Percentiles rank a stretch among this genome's conserved stretches.
phyloP scores from a whole-genome alignment of 2,113 vertebrate species.

The Siniperca chuatsi region DNA sequence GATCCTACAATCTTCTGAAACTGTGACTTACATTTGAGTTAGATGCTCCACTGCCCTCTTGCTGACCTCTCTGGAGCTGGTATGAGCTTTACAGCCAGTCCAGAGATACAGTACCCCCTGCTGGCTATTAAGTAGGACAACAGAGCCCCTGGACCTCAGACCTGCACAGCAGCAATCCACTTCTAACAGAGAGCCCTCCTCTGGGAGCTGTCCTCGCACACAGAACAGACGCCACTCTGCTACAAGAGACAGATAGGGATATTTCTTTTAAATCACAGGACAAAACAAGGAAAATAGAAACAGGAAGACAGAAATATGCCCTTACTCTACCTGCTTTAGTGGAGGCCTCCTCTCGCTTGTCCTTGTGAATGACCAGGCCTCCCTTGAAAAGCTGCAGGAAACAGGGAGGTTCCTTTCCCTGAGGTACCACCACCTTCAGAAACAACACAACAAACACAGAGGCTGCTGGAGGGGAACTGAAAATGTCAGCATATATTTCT shows the following conservation, averaged over 20 bases:
- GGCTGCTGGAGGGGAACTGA: background rate
- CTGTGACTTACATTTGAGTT: slow-evolving; percentile 75
- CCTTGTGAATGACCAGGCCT: slow-evolving; percentile 81
- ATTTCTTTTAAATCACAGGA: background rate
- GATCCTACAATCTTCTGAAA: background rate
- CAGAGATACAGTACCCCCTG: slow-evolving; percentile 83
- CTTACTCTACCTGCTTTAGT: slow-evolving; percentile 67
- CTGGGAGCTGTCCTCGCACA: slow-evolving; percentile 81
- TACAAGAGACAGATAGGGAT: background rate
- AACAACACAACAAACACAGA: slow-evolving; percentile 10
- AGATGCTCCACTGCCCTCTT: slow-evolving; percentile 78
- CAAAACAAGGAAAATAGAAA: background rate
- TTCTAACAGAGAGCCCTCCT: slow-evolving; percentile 83
- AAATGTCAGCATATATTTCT: background rate
- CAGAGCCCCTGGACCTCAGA: slow-evolving; percentile 83
- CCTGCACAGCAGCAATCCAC: slow-evolving; percentile 78
- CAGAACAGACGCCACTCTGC: slow-evolving; percentile 82
- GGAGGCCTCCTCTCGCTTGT: slow-evolving; percentile 61
- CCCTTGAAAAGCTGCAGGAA: slow-evolving; percentile 88
- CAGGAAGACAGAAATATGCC: background rate
- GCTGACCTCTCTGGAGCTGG: slow-evolving; percentile 76
- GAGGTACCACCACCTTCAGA: slow-evolving; percentile 78
- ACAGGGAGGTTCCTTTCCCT: slow-evolving; percentile 84
- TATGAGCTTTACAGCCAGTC: slow-evolving; percentile 83
- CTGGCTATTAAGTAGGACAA: slow-evolving; percentile 80